Conservation (phyloP, 1,140 invertebrate genomes). For the Drosophila insularis region DNA sequence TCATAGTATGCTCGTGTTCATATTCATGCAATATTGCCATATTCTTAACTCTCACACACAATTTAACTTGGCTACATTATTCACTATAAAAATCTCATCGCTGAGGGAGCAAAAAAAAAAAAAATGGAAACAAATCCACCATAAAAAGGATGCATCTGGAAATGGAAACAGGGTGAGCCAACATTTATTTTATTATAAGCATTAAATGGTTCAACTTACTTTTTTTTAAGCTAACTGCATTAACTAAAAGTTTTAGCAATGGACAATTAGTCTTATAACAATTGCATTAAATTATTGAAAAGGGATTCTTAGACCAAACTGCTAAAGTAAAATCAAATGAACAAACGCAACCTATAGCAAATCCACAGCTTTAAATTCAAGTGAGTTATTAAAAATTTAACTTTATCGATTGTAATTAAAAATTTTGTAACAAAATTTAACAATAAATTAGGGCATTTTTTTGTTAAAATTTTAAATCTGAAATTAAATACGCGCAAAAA, state of each 20-base stretch:
- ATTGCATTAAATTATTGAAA: no score
- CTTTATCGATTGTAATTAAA: not conserved
- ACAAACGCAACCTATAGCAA: no score
- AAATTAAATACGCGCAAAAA: conserved; percentile 8
- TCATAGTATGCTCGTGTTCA: not conserved
- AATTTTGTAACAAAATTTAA: not conserved
- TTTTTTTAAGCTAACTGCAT: no score
- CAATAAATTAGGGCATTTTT: not conserved
- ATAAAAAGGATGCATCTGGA: not conserved
- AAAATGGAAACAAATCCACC: conserved; percentile 20
- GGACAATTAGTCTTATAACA: no score
- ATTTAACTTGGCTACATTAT: conserved; percentile 64
- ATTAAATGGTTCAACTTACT: no score
- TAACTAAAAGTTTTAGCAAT: no score
- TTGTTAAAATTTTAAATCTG: not conserved
- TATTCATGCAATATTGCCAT: conserved; percentile 12
- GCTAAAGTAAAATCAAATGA: no score
- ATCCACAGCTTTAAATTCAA: no score
- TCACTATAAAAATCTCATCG: conserved; percentile 46
- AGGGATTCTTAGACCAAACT: no score
- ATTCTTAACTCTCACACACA: conserved; percentile 54
- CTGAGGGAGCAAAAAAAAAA: conserved; percentile 21
- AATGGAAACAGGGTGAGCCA: no score
- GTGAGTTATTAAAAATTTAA: no score
- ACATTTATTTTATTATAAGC: no score